Base-by-base conservation (phyloP, 2,888 invertebrate species). In the Cantharis nigra region DNA sequence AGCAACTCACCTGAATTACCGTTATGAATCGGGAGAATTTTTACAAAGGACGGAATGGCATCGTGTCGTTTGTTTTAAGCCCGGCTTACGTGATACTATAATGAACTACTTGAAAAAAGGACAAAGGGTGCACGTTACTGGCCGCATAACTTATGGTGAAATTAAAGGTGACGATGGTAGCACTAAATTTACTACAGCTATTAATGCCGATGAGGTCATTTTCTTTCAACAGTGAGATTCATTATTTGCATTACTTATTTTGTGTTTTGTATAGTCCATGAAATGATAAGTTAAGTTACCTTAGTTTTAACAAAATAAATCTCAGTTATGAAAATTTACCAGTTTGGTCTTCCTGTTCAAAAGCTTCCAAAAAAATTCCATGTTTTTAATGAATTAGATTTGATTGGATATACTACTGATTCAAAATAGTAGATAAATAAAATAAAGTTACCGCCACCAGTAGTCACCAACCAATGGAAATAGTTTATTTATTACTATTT, bases 11-110 rank as follows among this genome's bases (percentile, higher is more conserved):
- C 92, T 92, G 64, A 96, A 95, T 86, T 97, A 96, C 87, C 94
- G 93, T 88, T 93, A 94, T 88, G 94, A 94, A 84, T 90, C 91
- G 86, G 97, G 96, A 5, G 96, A 96, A 82, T 91, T 94, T 85
- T 89, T 94, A 72, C 96, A 97, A 86, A 93, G 95, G 83, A 97
- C 97, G 9, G 97, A 97, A 82, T 98, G 98, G 98, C 98, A 98
- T 88, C 91, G 96, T 83, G 89, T 98, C 70, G 94, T 95, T 83
- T 94, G 97, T 9, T 98, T 98, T 87, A 96, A 94, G 85, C 97
- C 96, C 3, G 91, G 92, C 74, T 90, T 98, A 2, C 90, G 97
- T 63, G 96, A 97, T 28, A 91, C 92, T 0, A 94, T 96, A 0
- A 92, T 94, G 85, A 93, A 93, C 85, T 96, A 92, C 86, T 87